These are phyloP conservation scores for Thamnophis sirtalis DNA, from an alignment of 2,113 vertebrate species.

Conservation along the genomic window DNA sequence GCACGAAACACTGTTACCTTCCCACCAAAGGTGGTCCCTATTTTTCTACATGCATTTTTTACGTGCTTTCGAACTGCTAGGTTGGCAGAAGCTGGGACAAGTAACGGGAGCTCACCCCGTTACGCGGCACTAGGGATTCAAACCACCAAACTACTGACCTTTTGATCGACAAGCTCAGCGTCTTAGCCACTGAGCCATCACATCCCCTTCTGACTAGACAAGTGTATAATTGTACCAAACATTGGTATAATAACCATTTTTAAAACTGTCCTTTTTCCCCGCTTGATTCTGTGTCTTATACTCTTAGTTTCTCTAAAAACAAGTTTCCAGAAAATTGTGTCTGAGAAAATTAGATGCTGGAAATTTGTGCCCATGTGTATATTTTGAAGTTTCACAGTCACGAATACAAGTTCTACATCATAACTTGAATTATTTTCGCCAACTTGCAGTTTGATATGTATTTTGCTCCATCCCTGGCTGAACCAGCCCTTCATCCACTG, in stretches of 20 bases:
- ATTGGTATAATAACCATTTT: neutral
- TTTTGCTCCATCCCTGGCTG: neutral
- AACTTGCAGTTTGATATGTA: neutral
- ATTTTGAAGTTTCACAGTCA: neutral
- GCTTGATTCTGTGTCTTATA: neutral
- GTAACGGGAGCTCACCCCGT: too few relatives aligned
- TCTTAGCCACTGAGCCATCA: too few relatives aligned
- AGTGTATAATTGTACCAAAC: neutral
- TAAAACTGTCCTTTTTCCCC: neutral
- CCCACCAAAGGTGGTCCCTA: too few relatives aligned
- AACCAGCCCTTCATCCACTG: neutral
- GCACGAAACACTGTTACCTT: too few relatives aligned
- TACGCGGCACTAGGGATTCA: too few relatives aligned
- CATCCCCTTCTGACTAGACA: neutral
- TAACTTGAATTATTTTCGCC: neutral
- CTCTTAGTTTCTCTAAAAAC: neutral
- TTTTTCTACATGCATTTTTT: too few relatives aligned
- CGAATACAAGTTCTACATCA: neutral
- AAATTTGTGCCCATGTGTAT: neutral
- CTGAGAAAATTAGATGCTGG: neutral
- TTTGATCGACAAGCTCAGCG: too few relatives aligned
- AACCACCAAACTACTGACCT: too few relatives aligned
- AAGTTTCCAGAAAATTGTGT: neutral
- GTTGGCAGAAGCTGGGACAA: too few relatives aligned
- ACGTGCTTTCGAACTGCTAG: too few relatives aligned